Evolutionary conservation across 1,140 invertebrate species (phyloP).

Genomic region (Helicoverpa zea): DNA sequence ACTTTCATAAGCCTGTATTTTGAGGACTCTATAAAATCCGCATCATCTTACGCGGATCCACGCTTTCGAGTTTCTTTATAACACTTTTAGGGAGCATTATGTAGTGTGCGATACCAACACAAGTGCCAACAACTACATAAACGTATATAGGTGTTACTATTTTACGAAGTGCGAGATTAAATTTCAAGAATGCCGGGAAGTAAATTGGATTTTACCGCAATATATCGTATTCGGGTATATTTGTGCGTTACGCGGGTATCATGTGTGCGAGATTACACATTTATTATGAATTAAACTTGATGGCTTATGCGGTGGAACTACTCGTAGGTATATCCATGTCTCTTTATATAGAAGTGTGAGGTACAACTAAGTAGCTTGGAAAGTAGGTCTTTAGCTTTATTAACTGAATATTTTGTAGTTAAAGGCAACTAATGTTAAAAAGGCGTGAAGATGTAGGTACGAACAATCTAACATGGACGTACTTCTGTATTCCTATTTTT

Average conservation of each 20-base stretch:
- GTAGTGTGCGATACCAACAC: background rate
- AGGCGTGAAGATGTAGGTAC: too few species aligned
- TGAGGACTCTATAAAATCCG: too few species aligned
- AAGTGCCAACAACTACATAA: background rate
- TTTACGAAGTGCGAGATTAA: conserved; percentile 41
- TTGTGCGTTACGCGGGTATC: conserved; percentile 1
- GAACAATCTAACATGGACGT: too few species aligned
- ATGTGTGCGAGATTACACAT: conserved; percentile 14
- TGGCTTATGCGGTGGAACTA: background rate
- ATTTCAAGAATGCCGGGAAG: conserved; percentile 40
- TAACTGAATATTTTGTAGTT: background rate
- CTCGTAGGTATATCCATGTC: background rate
- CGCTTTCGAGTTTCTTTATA: too few species aligned
- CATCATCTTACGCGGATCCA: too few species aligned
- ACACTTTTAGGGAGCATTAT: background rate
- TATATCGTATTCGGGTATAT: conserved; percentile 32
- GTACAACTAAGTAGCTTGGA: background rate
- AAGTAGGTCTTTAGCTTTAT: background rate
- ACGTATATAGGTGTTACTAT: conserved; percentile 26
- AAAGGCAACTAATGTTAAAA: background rate
- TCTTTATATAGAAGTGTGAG: background rate
- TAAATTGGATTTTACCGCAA: conserved; percentile 42
- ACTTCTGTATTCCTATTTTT: background rate
- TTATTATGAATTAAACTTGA: conserved; percentile 39
- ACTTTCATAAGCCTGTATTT: too few species aligned